These are phyloP conservation scores for Calonectris borealis DNA, from an alignment of 2,113 vertebrate genomes.

Conservation along the genomic window DNA sequence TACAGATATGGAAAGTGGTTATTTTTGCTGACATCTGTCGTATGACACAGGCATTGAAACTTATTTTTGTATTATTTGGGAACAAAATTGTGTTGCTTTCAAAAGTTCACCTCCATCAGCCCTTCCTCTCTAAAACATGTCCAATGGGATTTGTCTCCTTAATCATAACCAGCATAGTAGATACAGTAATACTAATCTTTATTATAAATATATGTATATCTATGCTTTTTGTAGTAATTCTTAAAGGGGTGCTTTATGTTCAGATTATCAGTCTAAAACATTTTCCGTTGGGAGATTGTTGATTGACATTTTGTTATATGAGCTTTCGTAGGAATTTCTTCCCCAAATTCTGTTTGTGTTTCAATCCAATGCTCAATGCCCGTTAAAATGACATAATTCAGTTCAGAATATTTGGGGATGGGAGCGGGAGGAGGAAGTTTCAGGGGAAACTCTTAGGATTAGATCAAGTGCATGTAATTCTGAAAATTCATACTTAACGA, in stretches of 20 bases:
- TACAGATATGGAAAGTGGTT: background rate
- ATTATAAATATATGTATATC: background rate
- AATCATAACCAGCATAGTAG: background rate
- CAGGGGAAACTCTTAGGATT: background rate
- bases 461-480: background rate
- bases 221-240: background rate
- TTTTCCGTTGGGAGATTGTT: background rate
- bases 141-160: background rate
- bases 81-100: background rate
- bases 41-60: background rate
- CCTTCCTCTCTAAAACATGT: background rate
- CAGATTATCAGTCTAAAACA: background rate
- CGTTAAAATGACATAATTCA: background rate
- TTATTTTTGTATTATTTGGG: background rate
- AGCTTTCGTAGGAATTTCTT: background rate
- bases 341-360: background rate
- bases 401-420: background rate
- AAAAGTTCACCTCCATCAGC: background rate
- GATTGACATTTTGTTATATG: background rate
- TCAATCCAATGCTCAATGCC: background rate
- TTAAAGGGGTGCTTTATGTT: background rate
- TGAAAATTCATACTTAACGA: background rate
- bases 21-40: background rate
- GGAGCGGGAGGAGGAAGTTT: background rate
- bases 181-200: background rate